phyloP scores from a whole-genome alignment of 1,140 invertebrate species.

The Drosophila leontia region DNA sequence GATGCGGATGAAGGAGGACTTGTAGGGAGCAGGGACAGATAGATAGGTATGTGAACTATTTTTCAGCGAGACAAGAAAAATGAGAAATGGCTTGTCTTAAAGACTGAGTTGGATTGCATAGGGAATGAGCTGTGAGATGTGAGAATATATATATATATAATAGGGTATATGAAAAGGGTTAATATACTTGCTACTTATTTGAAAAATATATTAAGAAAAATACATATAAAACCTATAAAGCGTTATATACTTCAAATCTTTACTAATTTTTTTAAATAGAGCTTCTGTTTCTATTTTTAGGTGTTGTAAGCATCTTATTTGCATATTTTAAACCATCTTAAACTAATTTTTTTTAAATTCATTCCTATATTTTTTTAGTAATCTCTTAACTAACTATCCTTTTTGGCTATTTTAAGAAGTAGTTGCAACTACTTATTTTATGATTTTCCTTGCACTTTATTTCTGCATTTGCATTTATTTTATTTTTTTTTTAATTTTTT shows the following conservation, averaged over 20 bases:
- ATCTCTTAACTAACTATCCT: background rate
- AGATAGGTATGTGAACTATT: constrained; percentile 35
- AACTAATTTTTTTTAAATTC: background rate
- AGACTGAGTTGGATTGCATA: background rate
- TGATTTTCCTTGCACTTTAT: constrained; percentile 15
- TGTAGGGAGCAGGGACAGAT: background rate
- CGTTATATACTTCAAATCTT: background rate
- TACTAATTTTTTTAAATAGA: no score
- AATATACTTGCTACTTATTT: no score
- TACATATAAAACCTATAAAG: background rate
- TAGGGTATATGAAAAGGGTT: background rate
- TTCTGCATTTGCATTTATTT: constrained; percentile 14
- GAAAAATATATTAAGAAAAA: background rate
- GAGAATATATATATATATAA: background rate
- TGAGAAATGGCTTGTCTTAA: constrained; percentile 28
- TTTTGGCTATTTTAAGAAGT: background rate
- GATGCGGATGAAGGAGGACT: background rate
- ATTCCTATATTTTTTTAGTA: no score
- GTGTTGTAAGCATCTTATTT: background rate
- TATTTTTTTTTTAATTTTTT: background rate
- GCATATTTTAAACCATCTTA: background rate
- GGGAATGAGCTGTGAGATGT: constrained; percentile 1
- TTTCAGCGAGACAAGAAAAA: constrained; percentile 7
- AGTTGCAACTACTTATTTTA: constrained; percentile 34
- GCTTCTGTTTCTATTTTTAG: background rate